These are phyloP conservation scores for Lasioglossum leucozonium DNA, from an alignment of 2,888 invertebrate genomes.

Conservation along the genomic window DNA sequence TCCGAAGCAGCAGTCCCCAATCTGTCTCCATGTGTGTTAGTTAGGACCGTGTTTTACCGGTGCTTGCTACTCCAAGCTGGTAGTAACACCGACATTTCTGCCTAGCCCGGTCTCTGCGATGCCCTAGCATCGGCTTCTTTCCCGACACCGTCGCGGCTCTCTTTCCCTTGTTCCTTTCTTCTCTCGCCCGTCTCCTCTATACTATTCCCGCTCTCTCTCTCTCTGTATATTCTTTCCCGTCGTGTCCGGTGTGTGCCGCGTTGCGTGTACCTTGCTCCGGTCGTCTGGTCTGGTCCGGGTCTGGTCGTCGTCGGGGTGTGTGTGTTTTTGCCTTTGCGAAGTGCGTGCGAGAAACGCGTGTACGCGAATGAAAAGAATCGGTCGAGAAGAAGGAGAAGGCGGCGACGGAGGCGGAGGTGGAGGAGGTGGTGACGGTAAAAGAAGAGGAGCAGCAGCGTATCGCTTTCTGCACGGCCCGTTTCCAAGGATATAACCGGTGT, in stretches of 20 bases:
- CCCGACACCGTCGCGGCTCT: conserved; percentile 67
- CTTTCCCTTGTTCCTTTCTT: conserved; percentile 72
- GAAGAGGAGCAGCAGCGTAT: conserved; percentile 48
- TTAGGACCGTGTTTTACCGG: conserved; percentile 80
- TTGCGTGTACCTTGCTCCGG: not conserved
- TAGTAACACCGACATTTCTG: conserved; percentile 81
- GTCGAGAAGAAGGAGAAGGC: conserved; percentile 54
- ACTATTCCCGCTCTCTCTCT: conserved; percentile 36
- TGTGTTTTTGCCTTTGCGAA: conserved; percentile 36
- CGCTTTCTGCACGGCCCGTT: conserved; percentile 55
- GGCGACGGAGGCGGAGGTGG: conserved; percentile 33
- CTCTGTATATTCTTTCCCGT: conserved; percentile 35
- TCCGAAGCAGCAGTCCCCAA: conserved; percentile 78
- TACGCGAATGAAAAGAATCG: conserved; percentile 64
- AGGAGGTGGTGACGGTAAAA: conserved; percentile 46
- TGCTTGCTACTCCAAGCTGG: conserved; percentile 78
- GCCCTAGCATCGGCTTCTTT: conserved; percentile 80
- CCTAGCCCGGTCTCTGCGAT: conserved; percentile 79
- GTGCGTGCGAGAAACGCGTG: conserved; percentile 47
- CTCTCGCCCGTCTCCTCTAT: conserved; percentile 43
- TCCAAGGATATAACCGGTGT: conserved; percentile 59
- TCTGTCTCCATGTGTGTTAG: conserved; percentile 78
- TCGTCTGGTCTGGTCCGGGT: no score
- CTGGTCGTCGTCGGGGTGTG: conserved; percentile 13
- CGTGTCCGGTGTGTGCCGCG: conserved; percentile 10